phyloP scores from a whole-genome alignment of 2,888 invertebrate species.

The Sinelater perroti region DNA sequence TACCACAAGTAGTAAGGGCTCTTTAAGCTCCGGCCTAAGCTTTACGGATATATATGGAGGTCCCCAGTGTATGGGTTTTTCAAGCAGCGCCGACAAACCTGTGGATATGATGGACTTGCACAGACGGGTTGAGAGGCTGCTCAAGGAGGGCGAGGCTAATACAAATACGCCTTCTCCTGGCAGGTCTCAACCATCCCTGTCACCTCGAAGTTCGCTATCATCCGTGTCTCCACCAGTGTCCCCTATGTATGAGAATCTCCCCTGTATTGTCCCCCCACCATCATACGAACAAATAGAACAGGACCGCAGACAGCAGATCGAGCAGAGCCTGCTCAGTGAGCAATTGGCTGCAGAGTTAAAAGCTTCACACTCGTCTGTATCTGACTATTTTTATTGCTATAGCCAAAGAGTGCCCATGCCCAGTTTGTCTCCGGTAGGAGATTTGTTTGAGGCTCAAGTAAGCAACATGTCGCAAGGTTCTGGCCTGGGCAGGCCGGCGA shows the following conservation, averaged over 20 bases:
- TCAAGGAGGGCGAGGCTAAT: constrained; percentile 54
- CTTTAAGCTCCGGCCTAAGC: constrained; percentile 84
- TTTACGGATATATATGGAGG: constrained; percentile 96
- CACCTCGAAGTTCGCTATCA: constrained; percentile 85
- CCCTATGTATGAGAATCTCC: constrained; percentile 67
- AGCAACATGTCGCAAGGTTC: constrained; percentile 68
- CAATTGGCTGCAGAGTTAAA: constrained; percentile 49
- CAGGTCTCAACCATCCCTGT: constrained; percentile 82
- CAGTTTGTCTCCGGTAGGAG: constrained; percentile 54
- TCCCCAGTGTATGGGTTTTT: constrained; percentile 72
- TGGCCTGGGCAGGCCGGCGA: constrained; percentile 65
- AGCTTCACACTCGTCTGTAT: constrained; percentile 43
- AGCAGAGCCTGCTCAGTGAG: constrained; percentile 52
- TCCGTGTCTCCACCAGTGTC: constrained; percentile 90
- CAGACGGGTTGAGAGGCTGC: constrained; percentile 74
- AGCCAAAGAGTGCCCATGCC: constrained; percentile 52
- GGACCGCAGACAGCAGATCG: constrained; percentile 63
- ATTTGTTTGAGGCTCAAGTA: constrained; percentile 53
- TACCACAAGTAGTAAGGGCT: constrained; percentile 92
- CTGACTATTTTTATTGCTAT: constrained; percentile 46
- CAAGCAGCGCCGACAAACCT: constrained; percentile 67
- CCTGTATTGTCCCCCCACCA: constrained; percentile 66
- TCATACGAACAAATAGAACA: constrained; percentile 75
- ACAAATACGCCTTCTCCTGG: constrained; percentile 73
- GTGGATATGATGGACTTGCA: constrained; percentile 92